phyloP scores from a whole-genome alignment of 2,888 invertebrate species.

The Ectropis crepuscularia region DNA sequence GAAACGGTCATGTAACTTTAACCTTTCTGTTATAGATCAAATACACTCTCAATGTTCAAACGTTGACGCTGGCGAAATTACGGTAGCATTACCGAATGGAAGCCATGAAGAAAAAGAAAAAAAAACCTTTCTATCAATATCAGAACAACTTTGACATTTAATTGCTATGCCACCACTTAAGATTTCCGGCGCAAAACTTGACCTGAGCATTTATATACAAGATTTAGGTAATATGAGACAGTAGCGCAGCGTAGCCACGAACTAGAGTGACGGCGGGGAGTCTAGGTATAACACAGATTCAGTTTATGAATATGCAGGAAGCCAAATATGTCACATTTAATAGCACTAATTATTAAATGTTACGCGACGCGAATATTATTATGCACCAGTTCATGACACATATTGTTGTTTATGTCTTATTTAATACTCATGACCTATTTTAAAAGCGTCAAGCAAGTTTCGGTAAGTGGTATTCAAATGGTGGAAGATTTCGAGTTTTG shows the following conservation, averaged over 20 bases:
- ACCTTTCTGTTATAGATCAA: too few relatives aligned
- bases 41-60: too few relatives aligned
- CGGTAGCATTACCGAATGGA: too few relatives aligned
- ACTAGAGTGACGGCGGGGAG: too few relatives aligned
- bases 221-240: too few relatives aligned
- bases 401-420: slow-evolving; percentile 1
- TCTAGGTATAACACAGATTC: not conserved
- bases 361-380: not conserved
- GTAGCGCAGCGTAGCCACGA: too few relatives aligned
- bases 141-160: slow-evolving; percentile 7
- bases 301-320: slow-evolving; percentile 6
- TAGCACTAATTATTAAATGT: not conserved
- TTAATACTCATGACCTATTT: slow-evolving; percentile 1
- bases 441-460: slow-evolving; percentile 1
- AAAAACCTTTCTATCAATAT: slow-evolving; percentile 3
- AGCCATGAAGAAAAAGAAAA: too few relatives aligned
- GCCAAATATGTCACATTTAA: not conserved
- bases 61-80: too few relatives aligned
- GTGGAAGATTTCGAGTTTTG: too few relatives aligned
- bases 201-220: too few relatives aligned
- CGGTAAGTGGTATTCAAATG: too few relatives aligned
- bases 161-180: not conserved
- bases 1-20: slow-evolving; percentile 22
- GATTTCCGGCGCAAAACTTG: too few relatives aligned
- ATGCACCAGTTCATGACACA: slow-evolving; percentile 1